Base-by-base conservation (phyloP, 2,797 vertebrate genomes). In the Bufotes viridis region DNA sequence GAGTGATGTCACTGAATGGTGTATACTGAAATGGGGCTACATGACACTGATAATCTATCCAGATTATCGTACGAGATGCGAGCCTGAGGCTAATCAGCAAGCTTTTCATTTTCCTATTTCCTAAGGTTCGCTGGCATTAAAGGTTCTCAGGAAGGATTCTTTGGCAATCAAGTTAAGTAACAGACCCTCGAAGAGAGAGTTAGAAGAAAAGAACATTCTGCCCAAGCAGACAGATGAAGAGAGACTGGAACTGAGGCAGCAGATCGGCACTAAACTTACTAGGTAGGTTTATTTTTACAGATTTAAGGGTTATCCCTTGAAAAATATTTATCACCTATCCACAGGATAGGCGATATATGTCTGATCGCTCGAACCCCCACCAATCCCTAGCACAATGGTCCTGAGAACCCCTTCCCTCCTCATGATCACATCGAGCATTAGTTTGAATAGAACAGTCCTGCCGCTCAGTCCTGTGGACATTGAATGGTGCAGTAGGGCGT, bases 181-280 rank as follows among this genome's bases (percentile, higher is more conserved):
- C 94, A 96, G 98, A 92, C 98, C 98, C 15, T 98, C 97, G 78
- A 98, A 98, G 90, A 90, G 97, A 90, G 98, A 99, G 91, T 95
- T 99, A 90, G 97, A 99, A 92, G 98, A 99, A 90, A 99, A 99
- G 94, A 99, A 99, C 92, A 99, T 99, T 93, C 96, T 99, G 61
- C 98, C 98, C 75, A 93, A 96, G 94, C 98, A 99, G 94, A 98
- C 98, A 0, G 98, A 99, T 51, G 97, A 99, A 81, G 98, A 99
- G 92, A 94, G 98, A 22, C 95, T 98, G 0, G 97, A 99, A 92
- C 96, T 98, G 58, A 94, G 98, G 92, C 98, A 99, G 92, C 97
- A 98, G 93, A 99, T 99, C 34, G 98, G 98, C 91, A 98, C 97
- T 91, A 99, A 98, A 92, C 96, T 99, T 90, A 99, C 96, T 91